A percentile compares a stretch with the other conserved stretches of the same genome.
These are phyloP conservation scores for Agrypnia vestita DNA, from an alignment of 1,140 invertebrate genomes.

Conservation along the genomic window DNA sequence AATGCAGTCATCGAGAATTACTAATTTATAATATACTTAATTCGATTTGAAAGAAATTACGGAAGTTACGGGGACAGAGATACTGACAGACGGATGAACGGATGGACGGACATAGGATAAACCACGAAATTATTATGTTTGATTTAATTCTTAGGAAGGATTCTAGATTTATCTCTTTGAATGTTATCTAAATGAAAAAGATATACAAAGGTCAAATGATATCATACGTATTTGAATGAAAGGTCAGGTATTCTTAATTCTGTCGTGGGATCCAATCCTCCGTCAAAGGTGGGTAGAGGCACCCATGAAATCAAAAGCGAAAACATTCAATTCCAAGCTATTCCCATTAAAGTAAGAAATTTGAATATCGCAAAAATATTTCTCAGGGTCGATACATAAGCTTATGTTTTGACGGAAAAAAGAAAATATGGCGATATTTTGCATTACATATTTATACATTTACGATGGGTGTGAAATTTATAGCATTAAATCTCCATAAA, in stretches of 20 bases:
- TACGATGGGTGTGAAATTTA: conserved; percentile 60
- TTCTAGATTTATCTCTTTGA: not conserved
- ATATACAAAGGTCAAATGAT: not conserved
- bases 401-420: conserved; percentile 46
- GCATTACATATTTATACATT: conserved; percentile 61
- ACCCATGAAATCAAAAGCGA: too few relatives aligned
- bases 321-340: not conserved
- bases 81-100: too few relatives aligned
- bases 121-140: conserved; percentile 18
- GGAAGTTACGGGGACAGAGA: too few relatives aligned
- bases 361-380: conserved; percentile 40
- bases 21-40: too few relatives aligned
- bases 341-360: conserved; percentile 33
- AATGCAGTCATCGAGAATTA: too few relatives aligned
- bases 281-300: too few relatives aligned
- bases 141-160: not conserved
- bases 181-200: conserved; percentile 6
- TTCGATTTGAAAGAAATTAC: too few relatives aligned
- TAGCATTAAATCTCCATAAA: conserved; percentile 60
- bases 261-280: not conserved
- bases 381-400: conserved; percentile 37
- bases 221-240: conserved; percentile 14
- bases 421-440: conserved; percentile 60
- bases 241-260: not conserved
- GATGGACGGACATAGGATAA: too few relatives aligned